phyloP scores from a whole-genome alignment of 35 echinoderm and acorn worm species.

The Heliocidaris erythrogramma region DNA sequence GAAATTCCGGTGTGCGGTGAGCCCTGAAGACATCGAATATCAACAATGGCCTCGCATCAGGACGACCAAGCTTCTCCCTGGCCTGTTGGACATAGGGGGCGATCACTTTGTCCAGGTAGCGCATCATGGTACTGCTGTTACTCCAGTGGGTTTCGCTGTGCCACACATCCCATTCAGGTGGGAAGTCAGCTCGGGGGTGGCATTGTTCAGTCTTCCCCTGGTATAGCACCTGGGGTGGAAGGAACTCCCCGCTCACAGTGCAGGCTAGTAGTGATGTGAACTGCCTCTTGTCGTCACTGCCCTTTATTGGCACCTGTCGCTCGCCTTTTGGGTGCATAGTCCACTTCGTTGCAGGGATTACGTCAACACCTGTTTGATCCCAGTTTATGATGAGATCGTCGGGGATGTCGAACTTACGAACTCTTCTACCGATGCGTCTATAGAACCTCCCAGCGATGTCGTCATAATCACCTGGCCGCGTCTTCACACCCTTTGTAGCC shows the following conservation, averaged over 20 bases:
- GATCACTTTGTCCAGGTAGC: conserved; percentile 51
- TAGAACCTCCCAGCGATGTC: conserved; percentile 35
- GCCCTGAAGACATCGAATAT: conserved; percentile 56
- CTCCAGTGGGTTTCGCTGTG: conserved; percentile 57
- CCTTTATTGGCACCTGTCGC: conserved; percentile 43
- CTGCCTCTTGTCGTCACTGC: conserved; percentile 53
- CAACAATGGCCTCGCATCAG: neutral
- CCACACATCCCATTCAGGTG: conserved; percentile 46
- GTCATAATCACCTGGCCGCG: conserved; percentile 4
- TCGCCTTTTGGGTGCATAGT: conserved; percentile 40
- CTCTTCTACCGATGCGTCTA: neutral
- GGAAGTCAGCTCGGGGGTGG: conserved; percentile 15
- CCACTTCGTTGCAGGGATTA: conserved; percentile 38
- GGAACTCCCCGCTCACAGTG: neutral
- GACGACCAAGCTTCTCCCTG: neutral
- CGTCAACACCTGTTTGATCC: conserved; percentile 47
- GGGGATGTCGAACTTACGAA: conserved; percentile 48
- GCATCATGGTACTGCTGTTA: conserved; percentile 43
- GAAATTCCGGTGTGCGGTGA: neutral
- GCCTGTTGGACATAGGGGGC: neutral
- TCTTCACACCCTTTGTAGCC: conserved; percentile 42
- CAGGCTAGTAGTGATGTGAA: conserved; percentile 42
- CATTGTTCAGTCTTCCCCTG: conserved; percentile 50
- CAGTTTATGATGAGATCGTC: conserved; percentile 62
- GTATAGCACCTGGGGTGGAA: conserved; percentile 59